phyloP scores from a whole-genome alignment of 1,140 invertebrate species.

The Platyscapa corneri region DNA sequence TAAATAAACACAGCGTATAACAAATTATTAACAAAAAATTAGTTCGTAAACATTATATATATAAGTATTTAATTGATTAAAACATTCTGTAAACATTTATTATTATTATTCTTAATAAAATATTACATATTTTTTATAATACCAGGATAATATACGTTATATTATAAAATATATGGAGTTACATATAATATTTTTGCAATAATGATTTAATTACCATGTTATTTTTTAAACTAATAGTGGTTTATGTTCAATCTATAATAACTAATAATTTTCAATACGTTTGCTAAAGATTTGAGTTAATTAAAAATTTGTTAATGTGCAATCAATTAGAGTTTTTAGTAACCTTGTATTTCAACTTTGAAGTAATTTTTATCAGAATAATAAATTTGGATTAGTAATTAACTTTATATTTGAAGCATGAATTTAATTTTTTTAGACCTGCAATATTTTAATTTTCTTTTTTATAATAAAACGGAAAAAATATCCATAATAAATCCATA shows the following conservation, averaged over 20 bases:
- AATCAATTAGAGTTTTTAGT: constrained; percentile 20
- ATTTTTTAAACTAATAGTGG: background rate
- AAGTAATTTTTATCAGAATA: constrained; percentile 11
- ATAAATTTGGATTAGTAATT: background rate
- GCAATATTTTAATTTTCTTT: background rate
- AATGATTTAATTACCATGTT: no score
- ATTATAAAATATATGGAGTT: no score
- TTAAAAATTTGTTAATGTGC: background rate
- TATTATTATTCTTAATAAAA: no score
- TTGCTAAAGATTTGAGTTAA: background rate
- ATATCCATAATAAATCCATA: no score
- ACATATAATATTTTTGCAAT: no score
- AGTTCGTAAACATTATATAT: no score
- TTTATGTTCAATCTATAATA: background rate
- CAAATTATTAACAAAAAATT: no score
- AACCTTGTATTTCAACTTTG: background rate
- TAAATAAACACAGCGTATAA: no score
- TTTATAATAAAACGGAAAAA: background rate
- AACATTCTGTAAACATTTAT: no score
- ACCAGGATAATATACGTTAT: no score
- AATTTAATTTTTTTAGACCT: background rate
- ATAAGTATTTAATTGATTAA: no score
- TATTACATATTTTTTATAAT: no score
- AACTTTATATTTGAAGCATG: background rate
- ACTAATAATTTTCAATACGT: background rate